phyloP scores from a whole-genome alignment of 2,113 vertebrate species.

The Dascyllus trimaculatus region DNA sequence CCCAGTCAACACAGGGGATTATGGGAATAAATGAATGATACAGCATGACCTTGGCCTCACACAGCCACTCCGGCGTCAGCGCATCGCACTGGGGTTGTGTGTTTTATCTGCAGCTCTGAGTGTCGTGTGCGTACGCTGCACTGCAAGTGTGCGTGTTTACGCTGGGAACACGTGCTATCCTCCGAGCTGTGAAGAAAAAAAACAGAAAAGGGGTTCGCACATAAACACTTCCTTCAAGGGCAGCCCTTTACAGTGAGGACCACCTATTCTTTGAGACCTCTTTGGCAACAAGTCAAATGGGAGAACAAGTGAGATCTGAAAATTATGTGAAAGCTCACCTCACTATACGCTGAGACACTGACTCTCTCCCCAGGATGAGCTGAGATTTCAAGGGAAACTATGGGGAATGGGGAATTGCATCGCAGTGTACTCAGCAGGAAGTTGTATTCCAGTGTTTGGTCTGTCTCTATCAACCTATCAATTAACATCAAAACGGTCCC shows the following conservation, averaged over 20 bases:
- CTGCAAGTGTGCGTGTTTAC: constrained; percentile 34
- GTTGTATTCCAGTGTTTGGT: constrained; percentile 49
- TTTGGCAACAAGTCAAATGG: constrained; percentile 62
- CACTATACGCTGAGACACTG: constrained; percentile 46
- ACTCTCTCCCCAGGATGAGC: constrained; percentile 52
- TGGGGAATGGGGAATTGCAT: constrained; percentile 44
- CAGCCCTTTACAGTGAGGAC: constrained; percentile 40
- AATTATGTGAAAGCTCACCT: constrained; percentile 57
- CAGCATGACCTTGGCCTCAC: constrained; percentile 76
- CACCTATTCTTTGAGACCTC: constrained; percentile 55
- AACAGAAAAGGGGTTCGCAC: constrained; percentile 62
- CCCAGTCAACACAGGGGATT: constrained; percentile 76
- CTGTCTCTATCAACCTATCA: constrained; percentile 77
- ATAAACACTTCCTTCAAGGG: constrained; percentile 77
- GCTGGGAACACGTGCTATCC: constrained; percentile 40
- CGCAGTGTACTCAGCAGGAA: constrained; percentile 55
- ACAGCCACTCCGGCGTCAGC: constrained; percentile 54
- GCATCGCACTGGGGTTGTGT: constrained; percentile 41
- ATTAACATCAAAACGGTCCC: constrained; percentile 78
- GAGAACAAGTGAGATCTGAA: constrained; percentile 59
- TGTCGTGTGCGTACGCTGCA: neutral
- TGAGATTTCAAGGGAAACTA: constrained; percentile 57
- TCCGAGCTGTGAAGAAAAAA: constrained; percentile 52
- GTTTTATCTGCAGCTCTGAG: constrained; percentile 34
- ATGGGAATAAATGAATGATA: constrained; percentile 78